Evolutionary conservation across 2,888 invertebrate genomes (phyloP).

Genomic region (Drosophila longiperda): DNA sequence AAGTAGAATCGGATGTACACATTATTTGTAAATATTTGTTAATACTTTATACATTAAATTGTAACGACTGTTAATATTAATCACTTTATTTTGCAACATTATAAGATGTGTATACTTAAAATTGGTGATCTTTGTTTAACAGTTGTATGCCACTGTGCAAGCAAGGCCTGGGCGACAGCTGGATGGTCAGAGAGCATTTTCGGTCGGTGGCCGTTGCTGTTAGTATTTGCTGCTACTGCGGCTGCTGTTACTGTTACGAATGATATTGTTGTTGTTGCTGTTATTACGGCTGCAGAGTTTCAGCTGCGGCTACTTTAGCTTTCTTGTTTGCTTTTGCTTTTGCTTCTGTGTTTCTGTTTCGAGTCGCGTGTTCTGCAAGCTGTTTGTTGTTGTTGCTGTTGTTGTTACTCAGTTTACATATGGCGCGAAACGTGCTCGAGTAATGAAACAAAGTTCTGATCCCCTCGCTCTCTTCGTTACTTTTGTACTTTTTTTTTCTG

Average conservation of each 20-base stretch:
- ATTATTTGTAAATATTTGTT: background rate
- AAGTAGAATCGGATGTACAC: background rate
- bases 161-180: conserved; percentile 59
- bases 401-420: conserved; percentile 58
- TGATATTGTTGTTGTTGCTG: conserved; percentile 33
- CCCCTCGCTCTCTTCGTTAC: background rate
- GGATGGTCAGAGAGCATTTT: conserved; percentile 73
- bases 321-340: conserved; percentile 43
- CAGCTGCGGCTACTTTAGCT: conserved; percentile 42
- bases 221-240: conserved; percentile 25
- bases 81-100: background rate
- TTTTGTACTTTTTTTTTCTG: conserved; percentile 42
- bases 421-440: conserved; percentile 62
- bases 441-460: conserved; percentile 59
- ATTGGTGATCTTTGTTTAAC: background rate
- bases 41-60: background rate
- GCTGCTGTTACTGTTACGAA: conserved; percentile 27
- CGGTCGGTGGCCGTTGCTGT: conserved; percentile 33
- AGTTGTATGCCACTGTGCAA: conserved; percentile 42
- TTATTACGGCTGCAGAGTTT: conserved; percentile 31
- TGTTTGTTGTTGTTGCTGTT: conserved; percentile 33
- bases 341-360: conserved; percentile 29
- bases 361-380: conserved; percentile 62
- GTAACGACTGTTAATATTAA: background rate
- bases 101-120: background rate